Conservation (phyloP, 2,797 vertebrate species). For the Dromococcyx pavoninus region DNA sequence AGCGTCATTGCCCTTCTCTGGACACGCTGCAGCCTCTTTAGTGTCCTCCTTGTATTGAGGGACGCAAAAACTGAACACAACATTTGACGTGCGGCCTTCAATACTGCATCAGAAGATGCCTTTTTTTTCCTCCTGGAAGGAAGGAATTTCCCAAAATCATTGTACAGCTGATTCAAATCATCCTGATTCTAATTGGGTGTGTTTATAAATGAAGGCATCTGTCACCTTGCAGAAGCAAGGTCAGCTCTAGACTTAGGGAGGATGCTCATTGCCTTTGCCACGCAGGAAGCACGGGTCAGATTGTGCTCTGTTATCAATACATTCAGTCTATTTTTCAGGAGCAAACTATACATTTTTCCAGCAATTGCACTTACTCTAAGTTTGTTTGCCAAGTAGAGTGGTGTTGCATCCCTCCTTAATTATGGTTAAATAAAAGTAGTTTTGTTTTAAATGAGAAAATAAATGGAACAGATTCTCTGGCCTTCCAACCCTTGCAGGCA, state of each 20-base stretch:
- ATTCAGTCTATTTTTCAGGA: slow-evolving; percentile 2
- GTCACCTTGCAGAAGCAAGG: background rate
- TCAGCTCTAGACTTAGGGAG: background rate
- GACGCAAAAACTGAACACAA: too few relatives aligned
- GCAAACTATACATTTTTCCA: slow-evolving; percentile 22
- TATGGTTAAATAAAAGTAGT: background rate
- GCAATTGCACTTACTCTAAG: background rate
- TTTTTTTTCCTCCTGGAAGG: background rate
- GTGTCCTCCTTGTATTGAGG: too few relatives aligned
- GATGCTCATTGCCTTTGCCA: background rate
- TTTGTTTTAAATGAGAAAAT: slow-evolving; percentile 30
- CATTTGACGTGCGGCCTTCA: too few relatives aligned
- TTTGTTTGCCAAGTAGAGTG: slow-evolving; percentile 25
- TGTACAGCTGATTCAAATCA: background rate
- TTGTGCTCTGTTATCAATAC: background rate
- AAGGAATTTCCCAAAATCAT: background rate
- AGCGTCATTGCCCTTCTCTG: too few relatives aligned
- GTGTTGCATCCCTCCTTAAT: slow-evolving; percentile 2
- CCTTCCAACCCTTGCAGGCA: background rate
- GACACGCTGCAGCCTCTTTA: too few relatives aligned
- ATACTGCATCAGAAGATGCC: background rate
- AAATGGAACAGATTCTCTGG: background rate
- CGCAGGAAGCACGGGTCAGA: background rate
- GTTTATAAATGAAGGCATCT: background rate
- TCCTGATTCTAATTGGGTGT: background rate